Evolutionary conservation across 2,888 invertebrate species (phyloP), one percentile per base, ranked within the genome.

Genomic region (Drosophila emarginata): DNA sequence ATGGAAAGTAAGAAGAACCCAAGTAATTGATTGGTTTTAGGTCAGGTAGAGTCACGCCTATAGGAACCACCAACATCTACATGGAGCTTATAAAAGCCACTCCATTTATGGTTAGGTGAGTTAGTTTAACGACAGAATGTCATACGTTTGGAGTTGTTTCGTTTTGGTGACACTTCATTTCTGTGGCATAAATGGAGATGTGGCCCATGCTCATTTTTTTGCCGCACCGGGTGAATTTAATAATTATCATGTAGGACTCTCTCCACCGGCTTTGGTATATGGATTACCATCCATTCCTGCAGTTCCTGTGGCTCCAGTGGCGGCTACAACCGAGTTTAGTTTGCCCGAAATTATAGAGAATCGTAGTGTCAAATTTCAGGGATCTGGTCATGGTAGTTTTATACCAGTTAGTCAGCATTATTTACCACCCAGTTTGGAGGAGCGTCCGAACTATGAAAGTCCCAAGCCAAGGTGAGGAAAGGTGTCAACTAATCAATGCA

Each of bases 261-360:
- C 76, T 21, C 65, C 88, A 65, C 51, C 87, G 0, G 61, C 73
- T 4, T 32, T 86, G 12, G 18, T 54, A 0, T 91, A 90, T 65
- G 87, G 74, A 1, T 65, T 76, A 7, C 77, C 80, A 21, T 45
- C 68, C 0, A 28, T 45, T 18, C 63, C 26, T 2, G 58, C 15
- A 7, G 51, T 5, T 28, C 68, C 89, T 0, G 86, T 87, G 1
- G 81, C 88, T 12, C 86, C 89, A 0, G 51, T 72, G 4, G 7
- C 74, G 0, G 66, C 88, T 6, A 84, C 88, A 9, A 88, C 90
- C 0, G 90, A 91, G 56, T 90, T 89, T n/a, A 72, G 66, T 2
- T 63, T 91, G 23, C 91, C 91, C 0, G 91, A 91, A 66, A 82
- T 91, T 1, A 80, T 91, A 7, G 89, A 91, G 52, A 91, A 91